phyloP scores from a whole-genome alignment of 2,888 invertebrate species.

The Tupiocoris notatus region DNA sequence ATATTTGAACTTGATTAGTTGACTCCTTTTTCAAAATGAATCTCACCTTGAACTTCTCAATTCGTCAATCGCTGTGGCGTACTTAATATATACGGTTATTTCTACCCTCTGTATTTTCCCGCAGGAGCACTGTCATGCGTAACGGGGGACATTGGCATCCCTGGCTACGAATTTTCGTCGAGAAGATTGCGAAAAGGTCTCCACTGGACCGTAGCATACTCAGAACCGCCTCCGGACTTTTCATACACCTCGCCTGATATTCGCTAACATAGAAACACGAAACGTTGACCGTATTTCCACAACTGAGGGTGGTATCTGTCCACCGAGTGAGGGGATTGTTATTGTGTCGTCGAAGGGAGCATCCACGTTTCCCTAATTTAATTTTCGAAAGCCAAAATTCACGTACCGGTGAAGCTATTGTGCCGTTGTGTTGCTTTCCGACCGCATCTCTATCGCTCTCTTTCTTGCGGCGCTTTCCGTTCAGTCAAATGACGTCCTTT shows the following conservation, averaged over 20 bases:
- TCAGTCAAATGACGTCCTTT: not conserved
- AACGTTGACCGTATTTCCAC: not conserved
- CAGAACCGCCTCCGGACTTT: not conserved
- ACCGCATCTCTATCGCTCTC: not conserved
- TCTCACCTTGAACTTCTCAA: too few relatives aligned
- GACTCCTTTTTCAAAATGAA: too few relatives aligned
- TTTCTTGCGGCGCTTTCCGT: not conserved
- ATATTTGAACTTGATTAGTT: too few relatives aligned
- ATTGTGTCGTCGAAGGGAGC: not conserved
- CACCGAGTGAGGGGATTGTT: not conserved
- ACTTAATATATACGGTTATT: too few relatives aligned
- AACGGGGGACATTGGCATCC: not conserved
- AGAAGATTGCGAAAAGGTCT: not conserved
- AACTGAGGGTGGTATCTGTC: not conserved
- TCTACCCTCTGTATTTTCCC: too few relatives aligned
- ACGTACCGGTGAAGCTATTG: not conserved
- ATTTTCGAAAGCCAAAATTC: not conserved
- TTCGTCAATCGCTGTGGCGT: too few relatives aligned
- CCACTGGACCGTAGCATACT: not conserved
- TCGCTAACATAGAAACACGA: not conserved
- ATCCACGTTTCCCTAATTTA: not conserved
- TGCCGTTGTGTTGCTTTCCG: not conserved
- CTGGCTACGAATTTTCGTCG: not conserved
- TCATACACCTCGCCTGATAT: not conserved
- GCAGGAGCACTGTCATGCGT: too few relatives aligned